These are phyloP conservation scores for Bembecia ichneumoniformis DNA, from an alignment of 2,888 invertebrate genomes.

Conservation along the genomic window DNA sequence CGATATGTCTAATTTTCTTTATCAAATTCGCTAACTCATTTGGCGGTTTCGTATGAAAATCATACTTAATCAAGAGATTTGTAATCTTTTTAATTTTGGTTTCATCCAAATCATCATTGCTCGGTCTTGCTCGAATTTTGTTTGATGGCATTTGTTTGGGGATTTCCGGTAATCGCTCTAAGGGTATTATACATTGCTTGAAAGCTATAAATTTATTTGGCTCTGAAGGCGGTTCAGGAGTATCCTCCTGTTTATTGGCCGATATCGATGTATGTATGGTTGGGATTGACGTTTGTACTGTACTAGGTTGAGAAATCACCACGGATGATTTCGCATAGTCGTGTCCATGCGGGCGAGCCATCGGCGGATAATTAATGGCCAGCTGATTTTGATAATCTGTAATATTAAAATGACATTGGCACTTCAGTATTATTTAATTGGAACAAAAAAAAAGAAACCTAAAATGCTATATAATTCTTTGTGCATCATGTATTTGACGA, in stretches of 20 bases:
- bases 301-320: background rate
- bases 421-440: too few species aligned
- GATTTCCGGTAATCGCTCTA: background rate
- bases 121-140: background rate
- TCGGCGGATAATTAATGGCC: background rate
- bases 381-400: background rate
- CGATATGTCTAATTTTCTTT: constrained; percentile 20
- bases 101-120: constrained; percentile 12
- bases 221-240: background rate
- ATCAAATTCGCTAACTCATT: constrained; percentile 22
- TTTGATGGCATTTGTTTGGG: background rate
- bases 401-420: background rate
- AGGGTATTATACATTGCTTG: constrained; percentile 6
- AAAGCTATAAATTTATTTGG: background rate
- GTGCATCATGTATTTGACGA: too few species aligned
- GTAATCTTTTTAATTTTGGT: constrained; percentile 28
- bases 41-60: constrained; percentile 21
- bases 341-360: background rate
- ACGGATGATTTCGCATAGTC: background rate
- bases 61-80: constrained; percentile 28
- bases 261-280: background rate
- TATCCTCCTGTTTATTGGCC: background rate
- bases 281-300: background rate
- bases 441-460: too few species aligned
- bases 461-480: too few species aligned